These are phyloP conservation scores for Pandemis cinnamomeana DNA, from an alignment of 2,888 invertebrate species.

Conservation along the genomic window DNA sequence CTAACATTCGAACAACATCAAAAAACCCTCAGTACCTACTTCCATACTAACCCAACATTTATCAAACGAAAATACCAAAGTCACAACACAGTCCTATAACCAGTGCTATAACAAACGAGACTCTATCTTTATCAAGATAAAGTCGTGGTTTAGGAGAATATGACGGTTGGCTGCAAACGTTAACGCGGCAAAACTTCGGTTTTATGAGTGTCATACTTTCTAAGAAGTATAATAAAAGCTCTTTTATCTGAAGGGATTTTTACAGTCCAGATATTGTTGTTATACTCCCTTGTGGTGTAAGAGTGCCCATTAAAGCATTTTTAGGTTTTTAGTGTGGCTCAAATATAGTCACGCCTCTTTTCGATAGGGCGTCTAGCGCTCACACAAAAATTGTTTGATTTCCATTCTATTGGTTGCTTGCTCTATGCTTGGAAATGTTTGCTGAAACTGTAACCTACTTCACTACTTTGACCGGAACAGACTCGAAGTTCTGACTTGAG, in stretches of 20 bases:
- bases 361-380: too few relatives aligned
- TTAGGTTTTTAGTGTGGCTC: too few relatives aligned
- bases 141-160: background rate
- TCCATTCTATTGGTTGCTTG: too few relatives aligned
- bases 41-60: background rate
- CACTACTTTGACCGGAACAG: background rate
- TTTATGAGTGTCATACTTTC: conserved; percentile 6
- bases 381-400: too few relatives aligned
- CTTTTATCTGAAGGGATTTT: conserved; percentile 7
- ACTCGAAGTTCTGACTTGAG: background rate
- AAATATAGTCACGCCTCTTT: too few relatives aligned
- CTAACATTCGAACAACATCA: background rate
- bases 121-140: background rate
- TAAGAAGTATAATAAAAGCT: background rate
- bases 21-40: background rate
- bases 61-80: background rate
- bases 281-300: background rate
- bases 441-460: background rate
- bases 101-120: background rate
- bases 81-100: background rate
- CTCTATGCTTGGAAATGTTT: background rate
- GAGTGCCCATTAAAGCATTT: too few relatives aligned
- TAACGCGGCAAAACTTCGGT: background rate
- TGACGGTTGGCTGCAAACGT: background rate
- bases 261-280: background rate